Percentiles rank a stretch among this genome's conserved stretches.
Conservation (phyloP, 2,888 invertebrate species). For the Leptarthrus brevirostris region DNA sequence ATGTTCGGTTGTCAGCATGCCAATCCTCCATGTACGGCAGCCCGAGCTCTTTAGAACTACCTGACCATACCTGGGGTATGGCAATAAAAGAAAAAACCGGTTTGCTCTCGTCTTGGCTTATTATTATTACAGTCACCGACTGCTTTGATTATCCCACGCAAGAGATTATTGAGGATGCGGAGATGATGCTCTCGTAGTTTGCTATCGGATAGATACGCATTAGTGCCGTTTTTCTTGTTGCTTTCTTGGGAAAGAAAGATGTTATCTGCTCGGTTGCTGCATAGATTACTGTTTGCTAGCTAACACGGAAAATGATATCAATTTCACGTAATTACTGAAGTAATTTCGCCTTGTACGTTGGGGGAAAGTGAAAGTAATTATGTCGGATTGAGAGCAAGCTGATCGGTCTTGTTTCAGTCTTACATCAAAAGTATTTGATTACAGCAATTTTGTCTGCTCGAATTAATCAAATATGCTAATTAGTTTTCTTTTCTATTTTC, state of each 20-base stretch:
- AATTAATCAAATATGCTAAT: slow-evolving; percentile 11
- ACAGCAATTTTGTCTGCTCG: not conserved
- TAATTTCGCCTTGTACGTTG: slow-evolving; percentile 14
- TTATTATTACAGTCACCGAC: too few relatives aligned
- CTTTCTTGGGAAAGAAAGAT: slow-evolving; percentile 8
- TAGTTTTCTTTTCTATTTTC: slow-evolving; percentile 23
- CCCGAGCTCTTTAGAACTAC: not conserved
- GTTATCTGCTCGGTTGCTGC: not conserved
- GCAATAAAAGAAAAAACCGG: slow-evolving; percentile 13
- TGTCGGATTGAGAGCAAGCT: not conserved
- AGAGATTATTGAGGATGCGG: not conserved
- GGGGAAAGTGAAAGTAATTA: slow-evolving; percentile 33
- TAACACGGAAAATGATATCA: slow-evolving; percentile 7
- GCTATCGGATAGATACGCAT: too few relatives aligned
- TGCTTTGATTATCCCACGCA: not conserved
- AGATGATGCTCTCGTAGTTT: not conserved
- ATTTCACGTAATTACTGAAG: slow-evolving; percentile 15
- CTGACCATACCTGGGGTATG: not conserved
- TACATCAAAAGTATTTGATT: slow-evolving; percentile 1
- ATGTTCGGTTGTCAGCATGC: too few relatives aligned
- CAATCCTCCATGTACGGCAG: not conserved
- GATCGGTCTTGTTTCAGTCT: slow-evolving; percentile 18
- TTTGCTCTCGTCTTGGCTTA: not conserved
- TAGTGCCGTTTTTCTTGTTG: not conserved
- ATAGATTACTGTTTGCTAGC: not conserved